Conservation (phyloP, 2,113 vertebrate genomes). For the Epinephelus lanceolatus region DNA sequence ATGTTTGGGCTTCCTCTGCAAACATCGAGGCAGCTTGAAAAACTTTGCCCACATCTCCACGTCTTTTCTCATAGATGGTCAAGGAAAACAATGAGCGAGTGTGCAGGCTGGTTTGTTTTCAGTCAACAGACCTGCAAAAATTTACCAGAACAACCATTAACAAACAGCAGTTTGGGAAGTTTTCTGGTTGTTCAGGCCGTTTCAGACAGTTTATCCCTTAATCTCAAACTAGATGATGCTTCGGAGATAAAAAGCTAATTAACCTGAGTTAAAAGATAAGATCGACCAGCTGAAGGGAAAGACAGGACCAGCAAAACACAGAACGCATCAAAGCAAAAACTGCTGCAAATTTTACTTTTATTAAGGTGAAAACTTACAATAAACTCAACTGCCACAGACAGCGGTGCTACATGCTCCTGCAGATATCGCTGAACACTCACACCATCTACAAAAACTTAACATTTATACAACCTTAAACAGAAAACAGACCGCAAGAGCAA, state of each 20-base stretch:
- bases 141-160: neutral
- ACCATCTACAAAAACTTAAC: neutral
- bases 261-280: neutral
- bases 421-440: neutral
- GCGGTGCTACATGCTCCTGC: no score
- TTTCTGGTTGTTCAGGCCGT: neutral
- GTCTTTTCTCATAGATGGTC: conserved; percentile 43
- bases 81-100: conserved; percentile 39
- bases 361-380: no score
- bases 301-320: no score
- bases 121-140: neutral
- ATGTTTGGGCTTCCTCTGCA: conserved; percentile 58
- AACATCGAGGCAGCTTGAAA: conserved; percentile 19
- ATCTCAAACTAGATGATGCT: neutral
- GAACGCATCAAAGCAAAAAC: no score
- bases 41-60: conserved; percentile 1
- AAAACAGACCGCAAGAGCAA: no score
- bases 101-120: neutral
- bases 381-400: no score
- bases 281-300: neutral
- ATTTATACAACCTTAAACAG: no score
- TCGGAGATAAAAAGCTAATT: neutral
- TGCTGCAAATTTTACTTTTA: no score
- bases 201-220: neutral
- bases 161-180: neutral